phyloP scores from a whole-genome alignment of 37 sponge, comb jelly and placozoan genomes.

The Spongilla lacustris region DNA sequence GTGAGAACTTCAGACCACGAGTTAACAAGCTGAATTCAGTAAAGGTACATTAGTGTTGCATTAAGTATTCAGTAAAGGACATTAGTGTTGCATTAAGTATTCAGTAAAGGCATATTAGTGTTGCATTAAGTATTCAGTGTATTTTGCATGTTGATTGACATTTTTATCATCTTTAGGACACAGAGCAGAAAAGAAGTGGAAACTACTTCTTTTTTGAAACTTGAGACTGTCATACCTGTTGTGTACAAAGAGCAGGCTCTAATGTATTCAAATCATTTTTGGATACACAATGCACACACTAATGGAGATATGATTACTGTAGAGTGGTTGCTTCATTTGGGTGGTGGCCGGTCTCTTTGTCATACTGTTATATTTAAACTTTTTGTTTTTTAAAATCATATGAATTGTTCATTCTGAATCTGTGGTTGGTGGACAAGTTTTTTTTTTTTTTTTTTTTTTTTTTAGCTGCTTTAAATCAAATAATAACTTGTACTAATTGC shows the following conservation, averaged over 20 bases:
- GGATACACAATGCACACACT: not conserved
- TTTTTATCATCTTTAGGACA: slow-evolving; percentile 60
- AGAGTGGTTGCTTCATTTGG: not conserved
- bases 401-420: not conserved
- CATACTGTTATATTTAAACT: not conserved
- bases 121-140: not conserved
- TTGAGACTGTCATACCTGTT: slow-evolving; percentile 21
- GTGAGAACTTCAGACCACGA: slow-evolving; percentile 91
- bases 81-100: too few relatives aligned
- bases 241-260: not conserved
- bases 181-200: slow-evolving; percentile 93
- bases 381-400: not conserved
- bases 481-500: too few relatives aligned
- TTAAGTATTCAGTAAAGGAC: not conserved
- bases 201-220: slow-evolving; percentile 96
- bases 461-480: too few relatives aligned
- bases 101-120: not conserved
- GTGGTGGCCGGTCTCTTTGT: not conserved
- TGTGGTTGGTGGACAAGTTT: too few relatives aligned
- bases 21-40: slow-evolving; percentile 97
- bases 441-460: too few relatives aligned
- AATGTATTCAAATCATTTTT: not conserved
- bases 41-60: slow-evolving; percentile 65
- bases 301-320: not conserved
- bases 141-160: not conserved